phyloP scores from a whole-genome alignment of 2,113 vertebrate species.

The Tachuris rubrigastra region DNA sequence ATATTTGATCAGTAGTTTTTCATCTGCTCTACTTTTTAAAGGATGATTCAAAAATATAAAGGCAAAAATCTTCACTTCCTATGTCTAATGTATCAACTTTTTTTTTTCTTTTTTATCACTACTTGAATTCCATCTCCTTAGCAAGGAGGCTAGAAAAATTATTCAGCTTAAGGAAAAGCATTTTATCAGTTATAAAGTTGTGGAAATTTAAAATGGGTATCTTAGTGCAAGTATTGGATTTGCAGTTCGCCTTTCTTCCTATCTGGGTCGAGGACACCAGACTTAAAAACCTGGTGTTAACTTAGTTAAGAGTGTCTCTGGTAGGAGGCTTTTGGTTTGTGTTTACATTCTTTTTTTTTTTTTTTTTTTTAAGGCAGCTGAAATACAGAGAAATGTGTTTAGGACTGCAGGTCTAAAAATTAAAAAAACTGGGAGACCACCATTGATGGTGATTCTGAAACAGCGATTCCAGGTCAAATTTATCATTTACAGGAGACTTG shows the following conservation, averaged over 20 bases:
- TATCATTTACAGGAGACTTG: background rate
- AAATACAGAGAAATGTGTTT: conserved; percentile 10
- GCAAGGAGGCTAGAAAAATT: background rate
- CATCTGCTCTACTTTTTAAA: background rate
- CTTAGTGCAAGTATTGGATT: conserved; percentile 26
- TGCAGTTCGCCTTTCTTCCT: conserved; percentile 12
- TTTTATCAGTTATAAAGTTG: conserved; percentile 53
- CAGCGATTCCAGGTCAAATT: background rate
- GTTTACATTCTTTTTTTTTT: background rate
- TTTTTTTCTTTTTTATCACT: background rate
- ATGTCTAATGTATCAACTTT: background rate
- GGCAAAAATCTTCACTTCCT: background rate
- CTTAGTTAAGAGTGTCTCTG: background rate
- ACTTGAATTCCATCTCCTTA: conserved; percentile 23
- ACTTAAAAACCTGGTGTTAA: conserved; percentile 4
- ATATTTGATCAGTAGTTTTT: conserved; percentile 2
- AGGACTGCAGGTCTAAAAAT: background rate
- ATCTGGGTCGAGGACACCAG: background rate
- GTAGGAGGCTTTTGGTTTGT: background rate
- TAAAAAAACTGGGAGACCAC: background rate
- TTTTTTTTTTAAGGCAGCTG: background rate
- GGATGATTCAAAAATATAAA: background rate
- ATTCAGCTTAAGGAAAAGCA: conserved; percentile 36
- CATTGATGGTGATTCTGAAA: background rate
- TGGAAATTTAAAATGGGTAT: conserved; percentile 40